Evolutionary conservation across 2,888 invertebrate species (phyloP), one percentile per base, ranked within the genome.

Genomic region (Tupiocoris notatus): DNA sequence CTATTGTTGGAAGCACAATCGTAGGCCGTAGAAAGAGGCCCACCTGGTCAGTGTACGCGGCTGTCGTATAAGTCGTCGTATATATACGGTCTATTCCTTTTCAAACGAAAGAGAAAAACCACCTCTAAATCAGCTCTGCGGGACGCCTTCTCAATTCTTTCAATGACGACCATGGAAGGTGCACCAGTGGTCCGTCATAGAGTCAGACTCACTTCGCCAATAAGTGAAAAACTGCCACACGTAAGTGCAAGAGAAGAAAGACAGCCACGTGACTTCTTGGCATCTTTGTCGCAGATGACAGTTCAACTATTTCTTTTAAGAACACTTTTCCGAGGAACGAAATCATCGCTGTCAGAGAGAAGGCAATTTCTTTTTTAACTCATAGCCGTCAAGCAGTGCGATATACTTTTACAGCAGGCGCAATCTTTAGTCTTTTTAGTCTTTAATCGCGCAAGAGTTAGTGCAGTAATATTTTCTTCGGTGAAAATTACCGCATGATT

Each of bases 1-100:
- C 39, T 39, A 67, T 67, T 67, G 67, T 67, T 67, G 67, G 57
- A 17, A 9, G 54, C 67, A 67, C 67, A 67, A 67, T 67, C 67
- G 57, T 22, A 25, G 54, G 21, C 25, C 39, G 39, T 39, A 39
- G 39, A 39, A 39, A 39, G 39, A 21, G 67, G 57, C 20, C 67
- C 56, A 56, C 67, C 57, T 56, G 67, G 56, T 57, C 16, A 54
- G 67, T 39, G 39, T 3, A 39, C 12, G 39, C 39, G 39, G 3
- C 39, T 3, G 39, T 39, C 39, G 12, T 39, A 39, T 39, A n/a
- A n/a, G n/a, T n/a, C n/a, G 39, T 12, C 39, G 3, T 39, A 12
- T 39, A 12, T 12, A 39, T 39, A 39, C 39, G 39, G 39, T 39
- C 39, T 12, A 39, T 39, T 7, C 3, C 39, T 39, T 39, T 39